These are phyloP conservation scores for Acronicta alni DNA, from an alignment of 2,888 invertebrate species.

Conservation along the genomic window DNA sequence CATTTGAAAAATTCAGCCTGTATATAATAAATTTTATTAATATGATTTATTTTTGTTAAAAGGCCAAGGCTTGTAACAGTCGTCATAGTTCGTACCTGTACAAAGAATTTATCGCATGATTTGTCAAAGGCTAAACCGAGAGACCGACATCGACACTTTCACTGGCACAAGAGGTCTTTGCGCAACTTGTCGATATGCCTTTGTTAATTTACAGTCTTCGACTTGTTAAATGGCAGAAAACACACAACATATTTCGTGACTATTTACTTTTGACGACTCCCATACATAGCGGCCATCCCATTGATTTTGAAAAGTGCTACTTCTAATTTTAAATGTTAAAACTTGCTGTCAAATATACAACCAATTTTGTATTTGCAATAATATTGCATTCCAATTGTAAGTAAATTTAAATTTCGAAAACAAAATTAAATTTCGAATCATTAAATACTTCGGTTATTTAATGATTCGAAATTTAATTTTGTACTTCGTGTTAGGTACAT, in stretches of 20 bases:
- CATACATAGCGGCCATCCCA: not conserved
- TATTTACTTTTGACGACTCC: conserved; percentile 29
- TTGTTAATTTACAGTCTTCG: conserved; percentile 59
- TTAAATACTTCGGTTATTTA: no score
- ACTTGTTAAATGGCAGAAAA: conserved; percentile 47
- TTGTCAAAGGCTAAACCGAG: conserved; percentile 58
- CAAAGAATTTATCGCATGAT: conserved; percentile 53
- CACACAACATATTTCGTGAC: conserved; percentile 28
- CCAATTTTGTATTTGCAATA: conserved; percentile 8
- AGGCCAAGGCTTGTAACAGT: conserved; percentile 38
- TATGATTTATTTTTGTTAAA: conserved; percentile 14
- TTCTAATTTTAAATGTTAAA: conserved; percentile 4
- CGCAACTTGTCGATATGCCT: conserved; percentile 67
- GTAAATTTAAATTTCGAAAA: no score
- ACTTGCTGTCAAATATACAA: not conserved
- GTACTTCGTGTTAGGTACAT: no score
- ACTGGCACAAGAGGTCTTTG: conserved; percentile 62
- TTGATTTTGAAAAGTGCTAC: conserved; percentile 1
- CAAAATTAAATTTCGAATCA: no score
- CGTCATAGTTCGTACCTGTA: conserved; percentile 35
- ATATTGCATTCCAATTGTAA: conserved; percentile 5
- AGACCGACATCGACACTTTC: conserved; percentile 64
- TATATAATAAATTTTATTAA: no score
- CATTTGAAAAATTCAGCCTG: no score
- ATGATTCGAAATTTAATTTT: no score